Evolutionary conservation across 2,888 invertebrate genomes (phyloP).

Genomic region (Aphidoletes aphidimyza): DNA sequence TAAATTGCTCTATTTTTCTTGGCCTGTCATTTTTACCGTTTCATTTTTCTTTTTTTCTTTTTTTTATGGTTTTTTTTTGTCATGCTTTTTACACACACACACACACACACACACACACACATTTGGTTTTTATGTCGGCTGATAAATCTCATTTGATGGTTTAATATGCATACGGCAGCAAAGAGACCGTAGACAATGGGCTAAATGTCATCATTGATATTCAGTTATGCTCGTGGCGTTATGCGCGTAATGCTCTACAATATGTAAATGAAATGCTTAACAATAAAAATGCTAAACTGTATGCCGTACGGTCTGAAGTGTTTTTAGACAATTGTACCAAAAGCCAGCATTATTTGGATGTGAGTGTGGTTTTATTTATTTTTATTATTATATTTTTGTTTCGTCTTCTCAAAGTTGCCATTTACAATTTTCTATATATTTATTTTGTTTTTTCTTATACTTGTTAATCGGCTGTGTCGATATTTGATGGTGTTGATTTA

Average conservation of each 20-base stretch:
- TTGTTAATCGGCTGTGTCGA: no score
- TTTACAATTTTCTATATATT: no score
- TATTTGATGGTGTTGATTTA: constrained; percentile 57
- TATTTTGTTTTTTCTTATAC: no score
- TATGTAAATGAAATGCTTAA: constrained; percentile 69
- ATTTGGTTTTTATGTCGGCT: no score
- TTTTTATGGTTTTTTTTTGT: not conserved
- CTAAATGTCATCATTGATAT: constrained; percentile 74
- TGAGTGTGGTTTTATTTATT: no score
- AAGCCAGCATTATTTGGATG: constrained; percentile 72
- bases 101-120: no score
- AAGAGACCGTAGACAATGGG: constrained; percentile 63
- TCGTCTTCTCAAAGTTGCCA: no score
- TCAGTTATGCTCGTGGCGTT: constrained; percentile 73
- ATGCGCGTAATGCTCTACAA: constrained; percentile 72
- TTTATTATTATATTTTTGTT: no score
- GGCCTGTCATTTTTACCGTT: not conserved
- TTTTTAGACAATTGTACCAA: constrained; percentile 79
- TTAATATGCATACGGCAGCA: not conserved
- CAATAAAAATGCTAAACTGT: constrained; percentile 68
- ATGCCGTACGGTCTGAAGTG: constrained; percentile 78
- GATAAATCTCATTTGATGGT: not conserved
- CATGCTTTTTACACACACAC: not conserved
- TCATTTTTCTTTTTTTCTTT: not conserved
- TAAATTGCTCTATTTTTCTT: not conserved